Evolutionary conservation across 2,113 vertebrate species (phyloP), one percentile per base, ranked within the genome.

Genomic region (Oenanthe oenanthe): DNA sequence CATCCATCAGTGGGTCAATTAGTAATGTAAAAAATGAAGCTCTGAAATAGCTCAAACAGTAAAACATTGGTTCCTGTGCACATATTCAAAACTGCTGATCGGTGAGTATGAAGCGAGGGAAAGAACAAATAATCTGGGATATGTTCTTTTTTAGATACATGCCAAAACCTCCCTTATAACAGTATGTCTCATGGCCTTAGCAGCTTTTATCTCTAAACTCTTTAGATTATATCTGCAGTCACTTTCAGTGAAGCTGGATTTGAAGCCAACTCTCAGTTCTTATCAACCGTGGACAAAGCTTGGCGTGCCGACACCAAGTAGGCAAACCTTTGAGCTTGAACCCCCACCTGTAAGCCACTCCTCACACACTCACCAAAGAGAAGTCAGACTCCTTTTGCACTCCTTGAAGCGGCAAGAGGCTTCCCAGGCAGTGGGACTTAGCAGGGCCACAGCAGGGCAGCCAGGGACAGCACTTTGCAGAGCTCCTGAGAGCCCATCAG

Each of bases 1-100:
- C 81, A 94, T 89, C 82, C 85, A 88, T 95, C 95, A 85, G 43
- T 36, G 78, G 75, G 88, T 92, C 92, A 94, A 90, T 97, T 94
- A 95, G 78, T 80, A 73, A 74, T 74, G 72, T 63, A 85, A 74
- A 79, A 81, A 85, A 94, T 54, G 90, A 76, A 88, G 75, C 31
- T 85, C 74, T 90, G 88, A 95, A 85, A 70, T 83, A 89, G 76
- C 40, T 90, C 72, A 42, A 66, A 70, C 31, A 32, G 66, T 43
- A 73, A 47, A 51, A 58, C 17, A 6, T 36, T 63, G 31, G 18
- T 84, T 88, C 56, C 56, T 74, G 50, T 61, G 31, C 71, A 42
- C 32, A 3, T 5, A 25, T 74, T 89, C 78, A 83, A 56, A 89
- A 48, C 63, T 25, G n/a, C 29, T 7, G 2, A 40, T 65, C 15